phyloP scores from a whole-genome alignment of 2,888 invertebrate genomes.

The Cistogaster globosa region DNA sequence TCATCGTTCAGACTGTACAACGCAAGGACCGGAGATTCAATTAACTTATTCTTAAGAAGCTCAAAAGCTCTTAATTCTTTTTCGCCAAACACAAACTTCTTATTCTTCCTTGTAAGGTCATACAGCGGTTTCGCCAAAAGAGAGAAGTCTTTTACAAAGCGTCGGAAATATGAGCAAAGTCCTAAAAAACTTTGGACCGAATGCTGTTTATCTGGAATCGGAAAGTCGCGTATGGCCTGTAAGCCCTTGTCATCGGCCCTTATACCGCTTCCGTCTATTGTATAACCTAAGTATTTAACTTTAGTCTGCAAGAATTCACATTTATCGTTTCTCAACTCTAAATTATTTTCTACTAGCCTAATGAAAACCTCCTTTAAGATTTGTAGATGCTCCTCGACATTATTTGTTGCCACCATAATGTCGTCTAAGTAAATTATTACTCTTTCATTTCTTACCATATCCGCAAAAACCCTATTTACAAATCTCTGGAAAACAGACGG shows the following conservation, averaged over 20 bases:
- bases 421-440: constrained; percentile 10
- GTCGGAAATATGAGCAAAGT: constrained; percentile 60
- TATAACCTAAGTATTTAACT: constrained; percentile 55
- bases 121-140: constrained; percentile 5
- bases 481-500: no score
- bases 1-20: not conserved
- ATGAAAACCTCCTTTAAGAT: not conserved
- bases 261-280: constrained; percentile 40
- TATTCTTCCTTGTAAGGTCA: not conserved
- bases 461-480: not conserved
- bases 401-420: not conserved
- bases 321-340: constrained; percentile 50
- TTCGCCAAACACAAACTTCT: not conserved
- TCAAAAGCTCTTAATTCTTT: not conserved
- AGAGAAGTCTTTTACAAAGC: constrained; percentile 59
- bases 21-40: not conserved
- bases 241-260: constrained; percentile 42
- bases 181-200: constrained; percentile 62
- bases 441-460: constrained; percentile 1
- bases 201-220: constrained; percentile 20
- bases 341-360: not conserved
- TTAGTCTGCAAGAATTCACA: constrained; percentile 6
- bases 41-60: not conserved
- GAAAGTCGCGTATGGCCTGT: constrained; percentile 21
- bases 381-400: not conserved